These are phyloP conservation scores for Cecidostiba fungosa DNA, from an alignment of 2,888 invertebrate species.

Conservation along the genomic window DNA sequence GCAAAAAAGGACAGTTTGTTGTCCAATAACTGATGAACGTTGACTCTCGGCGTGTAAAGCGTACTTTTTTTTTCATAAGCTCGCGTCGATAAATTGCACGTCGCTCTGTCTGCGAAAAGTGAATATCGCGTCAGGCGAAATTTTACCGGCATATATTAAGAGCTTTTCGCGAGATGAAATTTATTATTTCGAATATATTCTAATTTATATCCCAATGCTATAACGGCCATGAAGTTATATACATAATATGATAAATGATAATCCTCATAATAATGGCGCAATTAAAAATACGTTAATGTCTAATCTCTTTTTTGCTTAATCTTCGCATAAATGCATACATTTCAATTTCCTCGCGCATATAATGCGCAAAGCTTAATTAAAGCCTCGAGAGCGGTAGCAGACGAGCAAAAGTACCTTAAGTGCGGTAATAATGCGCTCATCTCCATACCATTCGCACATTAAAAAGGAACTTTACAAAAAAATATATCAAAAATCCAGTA, in stretches of 20 bases:
- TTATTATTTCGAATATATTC: neutral
- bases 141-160: neutral
- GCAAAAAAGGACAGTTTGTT: slow-evolving; percentile 20
- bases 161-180: neutral
- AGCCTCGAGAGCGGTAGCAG: neutral
- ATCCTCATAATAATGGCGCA: neutral
- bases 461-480: too few relatives aligned
- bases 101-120: neutral
- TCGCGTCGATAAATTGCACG: neutral
- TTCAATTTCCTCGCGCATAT: neutral
- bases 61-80: neutral
- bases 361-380: slow-evolving; percentile 35
- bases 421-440: neutral
- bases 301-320: neutral
- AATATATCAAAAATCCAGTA: too few relatives aligned
- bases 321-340: neutral
- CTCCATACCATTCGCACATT: too few relatives aligned
- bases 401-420: neutral
- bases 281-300: neutral
- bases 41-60: neutral
- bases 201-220: neutral
- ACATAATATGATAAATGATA: neutral
- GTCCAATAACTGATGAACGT: neutral
- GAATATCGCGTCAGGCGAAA: neutral
- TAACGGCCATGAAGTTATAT: neutral